These are phyloP conservation scores for Cheilosia vulpina DNA, from an alignment of 2,888 invertebrate species.

Conservation along the genomic window DNA sequence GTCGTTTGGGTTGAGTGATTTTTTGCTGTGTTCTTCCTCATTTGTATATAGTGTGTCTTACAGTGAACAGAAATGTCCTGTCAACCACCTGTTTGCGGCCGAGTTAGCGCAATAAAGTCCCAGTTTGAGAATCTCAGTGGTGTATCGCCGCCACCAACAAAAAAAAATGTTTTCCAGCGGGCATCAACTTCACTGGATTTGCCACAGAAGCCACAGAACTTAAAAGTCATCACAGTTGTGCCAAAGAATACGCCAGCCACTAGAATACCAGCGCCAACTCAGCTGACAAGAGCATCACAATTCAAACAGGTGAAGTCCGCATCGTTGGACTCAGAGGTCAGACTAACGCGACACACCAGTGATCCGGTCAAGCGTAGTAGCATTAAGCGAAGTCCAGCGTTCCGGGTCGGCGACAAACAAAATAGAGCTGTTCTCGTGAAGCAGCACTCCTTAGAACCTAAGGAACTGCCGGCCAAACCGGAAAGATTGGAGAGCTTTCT, in stretches of 20 bases:
- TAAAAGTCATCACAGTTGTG: constrained; percentile 58
- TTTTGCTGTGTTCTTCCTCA: constrained; percentile 39
- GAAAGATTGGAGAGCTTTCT: constrained; percentile 75
- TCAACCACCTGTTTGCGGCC: constrained; percentile 77
- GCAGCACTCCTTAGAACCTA: constrained; percentile 76
- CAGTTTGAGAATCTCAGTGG: constrained; percentile 86
- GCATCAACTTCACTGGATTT: constrained; percentile 76
- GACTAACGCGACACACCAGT: constrained; percentile 78
- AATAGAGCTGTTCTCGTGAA: constrained; percentile 75
- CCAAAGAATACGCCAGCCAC: constrained; percentile 47
- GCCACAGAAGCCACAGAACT: constrained; percentile 67
- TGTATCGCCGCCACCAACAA: constrained; percentile 66
- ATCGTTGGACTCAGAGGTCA: constrained; percentile 60
- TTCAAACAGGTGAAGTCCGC: constrained; percentile 66
- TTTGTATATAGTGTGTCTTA: constrained; percentile 40
- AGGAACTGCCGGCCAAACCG: constrained; percentile 46
- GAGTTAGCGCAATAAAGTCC: constrained; percentile 87
- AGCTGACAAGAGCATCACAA: constrained; percentile 55
- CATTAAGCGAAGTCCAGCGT: constrained; percentile 86
- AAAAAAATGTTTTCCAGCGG: constrained; percentile 73
- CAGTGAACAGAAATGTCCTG: constrained; percentile 75
- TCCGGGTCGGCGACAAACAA: constrained; percentile 80
- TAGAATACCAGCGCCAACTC: constrained; percentile 58
- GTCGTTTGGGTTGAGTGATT: constrained; percentile 66
- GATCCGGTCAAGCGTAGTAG: constrained; percentile 83